Conservation (phyloP, 2,113 vertebrate genomes). For the Neolamprologus falcicula region DNA sequence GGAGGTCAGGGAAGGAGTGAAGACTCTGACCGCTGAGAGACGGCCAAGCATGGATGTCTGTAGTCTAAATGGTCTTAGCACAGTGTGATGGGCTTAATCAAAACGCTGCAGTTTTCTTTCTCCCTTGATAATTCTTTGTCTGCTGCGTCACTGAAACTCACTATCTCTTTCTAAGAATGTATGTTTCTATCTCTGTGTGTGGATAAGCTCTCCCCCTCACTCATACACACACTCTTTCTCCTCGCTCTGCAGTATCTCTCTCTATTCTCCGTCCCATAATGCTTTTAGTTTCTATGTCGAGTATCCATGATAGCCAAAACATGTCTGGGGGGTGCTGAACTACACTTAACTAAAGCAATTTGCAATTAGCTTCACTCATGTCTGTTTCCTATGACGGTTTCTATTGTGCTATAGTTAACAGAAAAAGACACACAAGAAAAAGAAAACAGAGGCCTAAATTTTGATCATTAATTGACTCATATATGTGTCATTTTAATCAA, state of each 20-base stretch:
- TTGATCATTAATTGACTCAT: background rate
- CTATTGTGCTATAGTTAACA: background rate
- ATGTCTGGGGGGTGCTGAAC: background rate
- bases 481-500: background rate
- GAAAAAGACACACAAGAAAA: background rate
- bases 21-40: slow-evolving; percentile 32
- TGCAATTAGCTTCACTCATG: background rate
- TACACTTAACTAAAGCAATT: slow-evolving; percentile 26
- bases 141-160: slow-evolving; percentile 13
- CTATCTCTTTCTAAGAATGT: slow-evolving; percentile 23
- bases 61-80: background rate
- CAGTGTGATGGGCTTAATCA: slow-evolving; percentile 23
- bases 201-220: background rate
- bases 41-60: slow-evolving; percentile 1
- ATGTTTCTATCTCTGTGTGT: background rate
- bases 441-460: background rate
- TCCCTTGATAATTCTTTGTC: slow-evolving; percentile 27
- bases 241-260: background rate
- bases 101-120: slow-evolving; percentile 24
- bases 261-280: slow-evolving; percentile 13
- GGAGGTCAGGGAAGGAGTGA: slow-evolving; percentile 51
- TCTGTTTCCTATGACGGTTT: background rate
- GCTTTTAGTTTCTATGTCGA: background rate
- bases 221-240: background rate
- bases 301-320: background rate